phyloP scores from a whole-genome alignment of 2,113 vertebrate genomes.

The Clupea harengus region DNA sequence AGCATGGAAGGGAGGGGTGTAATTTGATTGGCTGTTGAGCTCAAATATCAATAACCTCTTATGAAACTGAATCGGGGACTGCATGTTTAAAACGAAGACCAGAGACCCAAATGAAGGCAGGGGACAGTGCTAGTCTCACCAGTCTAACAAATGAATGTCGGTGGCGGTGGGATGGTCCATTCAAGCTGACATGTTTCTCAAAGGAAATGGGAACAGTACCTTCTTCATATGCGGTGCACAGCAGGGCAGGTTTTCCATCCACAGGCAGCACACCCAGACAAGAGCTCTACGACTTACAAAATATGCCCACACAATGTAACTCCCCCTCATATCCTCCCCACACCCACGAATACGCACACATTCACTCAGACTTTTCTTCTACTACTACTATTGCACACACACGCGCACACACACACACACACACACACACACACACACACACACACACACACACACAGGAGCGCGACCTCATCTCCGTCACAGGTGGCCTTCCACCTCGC shows the following conservation, averaged over 20 bases:
- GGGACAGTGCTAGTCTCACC: too few relatives aligned
- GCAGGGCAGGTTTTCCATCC: not conserved
- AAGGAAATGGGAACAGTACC: not conserved
- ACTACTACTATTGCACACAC: conserved; percentile 17
- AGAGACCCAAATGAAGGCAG: too few relatives aligned
- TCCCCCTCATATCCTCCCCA: conserved; percentile 39
- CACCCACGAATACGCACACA: not conserved
- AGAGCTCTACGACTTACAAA: conserved; percentile 2
- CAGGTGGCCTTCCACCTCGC: conserved; percentile 33
- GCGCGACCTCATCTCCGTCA: conserved; percentile 45
- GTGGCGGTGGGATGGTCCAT: not conserved
- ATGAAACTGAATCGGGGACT: too few relatives aligned
- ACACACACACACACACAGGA: conserved; percentile 20
- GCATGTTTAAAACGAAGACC: too few relatives aligned
- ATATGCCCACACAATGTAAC: conserved; percentile 3
- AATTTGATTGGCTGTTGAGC: too few relatives aligned
- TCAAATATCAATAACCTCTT: too few relatives aligned
- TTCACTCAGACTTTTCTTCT: not conserved
- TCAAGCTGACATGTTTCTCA: not conserved
- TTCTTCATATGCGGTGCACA: not conserved
- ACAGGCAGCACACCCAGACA: not conserved
- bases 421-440: conserved; percentile 20
- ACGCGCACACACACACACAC: conserved; percentile 11
- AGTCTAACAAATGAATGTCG: not conserved
- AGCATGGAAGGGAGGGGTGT: too few relatives aligned